phyloP scores from a whole-genome alignment of 2,797 vertebrate genomes.

The Yasuhikotakia modesta region DNA sequence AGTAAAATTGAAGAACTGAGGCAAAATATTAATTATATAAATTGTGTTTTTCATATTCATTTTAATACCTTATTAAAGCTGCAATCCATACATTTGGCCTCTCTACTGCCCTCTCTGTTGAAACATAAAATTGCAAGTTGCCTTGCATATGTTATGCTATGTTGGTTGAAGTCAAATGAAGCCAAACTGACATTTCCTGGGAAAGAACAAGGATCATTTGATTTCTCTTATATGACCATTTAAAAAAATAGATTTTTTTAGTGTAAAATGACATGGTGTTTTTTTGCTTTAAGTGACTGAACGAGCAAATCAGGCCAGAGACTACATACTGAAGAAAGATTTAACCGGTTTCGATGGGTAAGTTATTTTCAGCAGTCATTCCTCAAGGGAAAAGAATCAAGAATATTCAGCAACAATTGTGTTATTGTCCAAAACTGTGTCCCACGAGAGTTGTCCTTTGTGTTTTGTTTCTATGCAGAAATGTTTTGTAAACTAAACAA shows the following conservation, averaged over 20 bases:
- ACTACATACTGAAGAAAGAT: constrained; percentile 83
- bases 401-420: neutral
- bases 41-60: too few relatives aligned
- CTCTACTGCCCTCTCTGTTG: too few relatives aligned
- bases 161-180: too few relatives aligned
- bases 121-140: too few relatives aligned
- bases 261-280: too few relatives aligned
- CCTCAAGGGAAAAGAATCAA: neutral
- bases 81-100: too few relatives aligned
- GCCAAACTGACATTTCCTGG: too few relatives aligned
- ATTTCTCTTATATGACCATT: neutral
- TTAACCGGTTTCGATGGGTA: constrained; percentile 82
- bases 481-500: constrained; percentile 8
- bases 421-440: constrained; percentile 23
- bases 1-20: too few relatives aligned
- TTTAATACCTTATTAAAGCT: too few relatives aligned
- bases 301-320: constrained; percentile 80
- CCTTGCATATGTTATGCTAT: too few relatives aligned
- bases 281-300: constrained; percentile 76
- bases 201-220: neutral
- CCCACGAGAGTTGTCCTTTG: neutral
- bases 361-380: constrained; percentile 43
- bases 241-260: neutral
- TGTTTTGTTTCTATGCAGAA: constrained; percentile 11
- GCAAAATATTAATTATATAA: too few relatives aligned